phyloP scores from a whole-genome alignment of 53 echinoderm and acorn worm species.

The Arbacia lixula region DNA sequence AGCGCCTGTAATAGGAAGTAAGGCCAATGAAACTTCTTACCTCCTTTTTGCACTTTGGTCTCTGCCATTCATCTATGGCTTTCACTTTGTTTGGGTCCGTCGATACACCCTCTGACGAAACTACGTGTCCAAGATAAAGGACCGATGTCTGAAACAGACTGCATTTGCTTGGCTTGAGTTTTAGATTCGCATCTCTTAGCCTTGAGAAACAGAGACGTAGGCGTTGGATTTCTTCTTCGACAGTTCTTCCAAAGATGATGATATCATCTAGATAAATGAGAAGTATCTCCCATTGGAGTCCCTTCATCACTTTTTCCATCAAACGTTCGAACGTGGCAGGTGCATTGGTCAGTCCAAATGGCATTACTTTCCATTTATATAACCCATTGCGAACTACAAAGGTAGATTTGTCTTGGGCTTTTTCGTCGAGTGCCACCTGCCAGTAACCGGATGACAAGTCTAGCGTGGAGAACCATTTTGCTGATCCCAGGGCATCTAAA shows the following conservation, averaged over 20 bases:
- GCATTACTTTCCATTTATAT: constrained; percentile 58
- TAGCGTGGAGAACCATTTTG: constrained; percentile 59
- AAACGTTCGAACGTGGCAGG: too few relatives aligned
- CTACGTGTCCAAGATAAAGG: constrained; percentile 45
- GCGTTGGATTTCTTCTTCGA: constrained; percentile 43
- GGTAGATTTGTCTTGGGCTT: constrained; percentile 51
- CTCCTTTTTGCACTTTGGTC: constrained; percentile 23
- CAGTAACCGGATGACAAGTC: constrained; percentile 56
- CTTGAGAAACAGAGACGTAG: constrained; percentile 30
- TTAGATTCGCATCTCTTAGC: constrained; percentile 32
- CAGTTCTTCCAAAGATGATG: constrained; percentile 54
- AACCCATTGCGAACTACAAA: constrained; percentile 53
- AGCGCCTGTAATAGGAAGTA: constrained; percentile 51
- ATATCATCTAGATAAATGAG: too few relatives aligned
- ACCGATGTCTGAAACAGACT: constrained; percentile 8
- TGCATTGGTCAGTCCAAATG: too few relatives aligned
- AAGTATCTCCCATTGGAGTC: constrained; percentile 61
- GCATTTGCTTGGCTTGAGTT: too few relatives aligned
- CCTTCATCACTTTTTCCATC: too few relatives aligned
- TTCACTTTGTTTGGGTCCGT: constrained; percentile 45
- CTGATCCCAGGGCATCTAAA: constrained; percentile 53
- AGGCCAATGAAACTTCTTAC: constrained; percentile 61
- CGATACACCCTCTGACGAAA: constrained; percentile 30
- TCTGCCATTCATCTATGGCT: constrained; percentile 39
- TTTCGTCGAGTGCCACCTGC: constrained; percentile 57